Conservation (phyloP, 2,888 invertebrate genomes). For the Falcaria lacertinaria region DNA sequence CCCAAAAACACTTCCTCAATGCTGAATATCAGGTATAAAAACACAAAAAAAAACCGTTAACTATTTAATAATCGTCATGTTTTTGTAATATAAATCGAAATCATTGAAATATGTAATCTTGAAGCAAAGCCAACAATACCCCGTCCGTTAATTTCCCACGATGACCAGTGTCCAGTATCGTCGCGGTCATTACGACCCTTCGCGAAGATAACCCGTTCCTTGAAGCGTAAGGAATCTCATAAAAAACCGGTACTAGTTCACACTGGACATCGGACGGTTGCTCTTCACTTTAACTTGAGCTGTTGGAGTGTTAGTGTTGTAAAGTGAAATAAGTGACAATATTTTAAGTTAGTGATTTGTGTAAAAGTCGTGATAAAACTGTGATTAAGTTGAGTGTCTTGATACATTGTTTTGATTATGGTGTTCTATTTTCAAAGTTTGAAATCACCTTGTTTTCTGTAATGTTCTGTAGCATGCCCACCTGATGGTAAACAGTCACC, state of each 20-base stretch:
- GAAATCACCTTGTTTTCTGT: too few species aligned
- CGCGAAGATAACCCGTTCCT: conserved; percentile 35
- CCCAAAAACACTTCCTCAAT: too few species aligned
- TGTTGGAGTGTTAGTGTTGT: conserved; percentile 23
- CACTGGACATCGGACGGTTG: conserved; percentile 31
- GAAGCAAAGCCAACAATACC: conserved; percentile 12
- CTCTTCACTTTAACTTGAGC: conserved; percentile 30
- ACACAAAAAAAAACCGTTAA: too few species aligned
- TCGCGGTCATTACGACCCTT: conserved; percentile 32
- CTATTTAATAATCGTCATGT: too few species aligned
- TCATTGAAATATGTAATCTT: conserved; percentile 5
- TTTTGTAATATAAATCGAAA: too few species aligned
- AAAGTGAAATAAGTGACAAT: too few species aligned
- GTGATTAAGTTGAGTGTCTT: too few species aligned
- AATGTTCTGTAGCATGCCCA: too few species aligned
- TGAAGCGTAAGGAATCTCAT: conserved; percentile 24
- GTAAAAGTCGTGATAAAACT: not conserved
- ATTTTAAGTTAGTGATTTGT: not conserved
- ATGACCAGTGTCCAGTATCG: conserved; percentile 43
- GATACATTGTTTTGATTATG: too few species aligned
- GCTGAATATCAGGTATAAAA: too few species aligned
- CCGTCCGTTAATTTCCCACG: conserved; percentile 36
- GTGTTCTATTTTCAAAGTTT: too few species aligned
- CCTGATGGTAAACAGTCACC: too few species aligned
- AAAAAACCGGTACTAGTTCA: conserved; percentile 42